Evolutionary conservation across 2,797 vertebrate species (phyloP).

Genomic region (Alectoris magna): DNA sequence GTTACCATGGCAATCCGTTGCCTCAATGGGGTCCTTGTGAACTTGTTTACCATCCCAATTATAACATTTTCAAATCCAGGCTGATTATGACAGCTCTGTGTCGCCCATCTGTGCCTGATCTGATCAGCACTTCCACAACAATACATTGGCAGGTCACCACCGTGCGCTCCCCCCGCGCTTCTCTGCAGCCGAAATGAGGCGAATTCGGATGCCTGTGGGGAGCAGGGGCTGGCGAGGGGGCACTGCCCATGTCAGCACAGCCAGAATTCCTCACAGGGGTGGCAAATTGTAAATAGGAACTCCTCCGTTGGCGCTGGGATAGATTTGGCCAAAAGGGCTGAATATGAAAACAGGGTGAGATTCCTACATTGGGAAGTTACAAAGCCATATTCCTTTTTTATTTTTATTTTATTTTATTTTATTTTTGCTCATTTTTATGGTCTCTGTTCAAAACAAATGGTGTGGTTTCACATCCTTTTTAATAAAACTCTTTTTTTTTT

Average conservation of each 20-base stretch:
- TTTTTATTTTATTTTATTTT: too few relatives aligned
- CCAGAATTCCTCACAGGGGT: neutral
- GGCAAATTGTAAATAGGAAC: neutral
- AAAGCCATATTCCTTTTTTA: neutral
- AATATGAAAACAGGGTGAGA: neutral
- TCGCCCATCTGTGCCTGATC: constrained; percentile 71
- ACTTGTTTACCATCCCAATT: constrained; percentile 75
- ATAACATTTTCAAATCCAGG: constrained; percentile 53
- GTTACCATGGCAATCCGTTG: constrained; percentile 73
- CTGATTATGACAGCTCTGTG: constrained; percentile 64
- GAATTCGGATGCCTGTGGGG: neutral
- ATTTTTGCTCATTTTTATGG: neutral
- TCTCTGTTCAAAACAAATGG: neutral
- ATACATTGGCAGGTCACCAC: constrained; percentile 38
- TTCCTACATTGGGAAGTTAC: neutral
- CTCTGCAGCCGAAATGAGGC: neutral
- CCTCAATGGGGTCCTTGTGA: constrained; percentile 67
- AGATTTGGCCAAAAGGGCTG: neutral
- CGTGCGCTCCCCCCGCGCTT: neutral
- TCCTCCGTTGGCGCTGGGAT: neutral
- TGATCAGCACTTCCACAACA: constrained; percentile 30
- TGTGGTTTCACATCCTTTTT: neutral
- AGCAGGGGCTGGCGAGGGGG: rapidly evolving
- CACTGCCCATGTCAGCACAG: rapidly evolving
- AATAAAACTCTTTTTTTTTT: neutral